Evolutionary conservation across 2,113 vertebrate genomes (phyloP).

Genomic region (Serilophus lunatus): DNA sequence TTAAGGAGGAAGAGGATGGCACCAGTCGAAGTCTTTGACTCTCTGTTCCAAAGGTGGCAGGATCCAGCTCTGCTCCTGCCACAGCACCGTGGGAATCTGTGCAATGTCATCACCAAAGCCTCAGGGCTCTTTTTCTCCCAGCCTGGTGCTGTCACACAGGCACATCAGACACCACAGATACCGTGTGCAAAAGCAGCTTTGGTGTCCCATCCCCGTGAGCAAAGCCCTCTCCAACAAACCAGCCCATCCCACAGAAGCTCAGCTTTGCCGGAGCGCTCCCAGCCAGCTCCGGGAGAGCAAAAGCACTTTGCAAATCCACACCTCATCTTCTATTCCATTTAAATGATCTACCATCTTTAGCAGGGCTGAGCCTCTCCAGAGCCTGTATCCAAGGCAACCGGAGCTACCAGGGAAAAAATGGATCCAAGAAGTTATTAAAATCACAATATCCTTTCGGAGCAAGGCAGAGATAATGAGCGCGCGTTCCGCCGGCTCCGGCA

Average conservation of each 20-base stretch:
- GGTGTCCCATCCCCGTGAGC: background rate
- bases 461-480: constrained; percentile 47
- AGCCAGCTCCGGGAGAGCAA: background rate
- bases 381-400: constrained; percentile 66
- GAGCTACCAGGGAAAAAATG: constrained; percentile 48
- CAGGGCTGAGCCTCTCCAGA: constrained; percentile 61
- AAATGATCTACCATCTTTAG: constrained; percentile 67
- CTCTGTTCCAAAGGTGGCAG: background rate
- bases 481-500: background rate
- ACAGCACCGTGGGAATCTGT: accelerated
- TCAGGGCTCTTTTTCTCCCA: background rate
- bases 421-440: constrained; percentile 66
- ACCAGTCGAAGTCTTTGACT: background rate
- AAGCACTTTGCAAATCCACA: constrained; percentile 43
- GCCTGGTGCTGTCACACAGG: background rate
- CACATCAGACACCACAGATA: background rate
- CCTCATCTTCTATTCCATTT: constrained; percentile 64
- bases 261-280: background rate
- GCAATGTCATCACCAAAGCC: background rate
- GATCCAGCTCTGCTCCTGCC: background rate
- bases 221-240: background rate
- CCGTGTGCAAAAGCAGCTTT: background rate
- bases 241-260: background rate
- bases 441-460: constrained; percentile 60
- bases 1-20: background rate